Conservation (phyloP, 1,140 invertebrate species). For the Drosophila sproati region DNA sequence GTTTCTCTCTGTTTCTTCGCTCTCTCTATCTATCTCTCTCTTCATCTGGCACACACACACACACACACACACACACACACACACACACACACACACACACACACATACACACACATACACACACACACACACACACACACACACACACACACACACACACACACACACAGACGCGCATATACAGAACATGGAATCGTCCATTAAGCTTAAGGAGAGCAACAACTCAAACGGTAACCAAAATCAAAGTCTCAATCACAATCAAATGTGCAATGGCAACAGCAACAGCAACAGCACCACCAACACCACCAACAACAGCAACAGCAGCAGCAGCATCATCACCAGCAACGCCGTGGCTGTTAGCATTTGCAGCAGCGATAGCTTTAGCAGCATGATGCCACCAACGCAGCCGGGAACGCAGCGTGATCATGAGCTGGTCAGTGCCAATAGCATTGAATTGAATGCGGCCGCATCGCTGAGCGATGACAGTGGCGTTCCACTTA, state of each 20-base stretch:
- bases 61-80: constrained; percentile 7
- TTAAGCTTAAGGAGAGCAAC: constrained; percentile 75
- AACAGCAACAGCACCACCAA: constrained; percentile 40
- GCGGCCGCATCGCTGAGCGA: constrained; percentile 85
- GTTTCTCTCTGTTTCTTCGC: too few species aligned
- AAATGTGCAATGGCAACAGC: constrained; percentile 47
- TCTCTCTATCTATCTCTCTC: too few species aligned
- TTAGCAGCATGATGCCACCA: constrained; percentile 68
- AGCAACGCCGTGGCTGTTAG: constrained; percentile 32
- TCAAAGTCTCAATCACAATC: constrained; percentile 18
- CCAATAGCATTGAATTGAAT: constrained; percentile 82
- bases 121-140: constrained; percentile 15
- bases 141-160: constrained; percentile 3
- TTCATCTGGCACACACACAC: constrained; percentile 5
- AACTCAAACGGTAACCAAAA: constrained; percentile 44
- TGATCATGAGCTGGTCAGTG: constrained; percentile 77
- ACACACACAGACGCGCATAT: constrained; percentile 1
- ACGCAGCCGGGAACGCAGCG: constrained; percentile 31
- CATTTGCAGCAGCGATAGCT: constrained; percentile 80
- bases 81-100: constrained; percentile 13
- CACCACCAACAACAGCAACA: constrained; percentile 11
- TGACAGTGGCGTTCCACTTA: constrained; percentile 86
- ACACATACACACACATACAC: too few species aligned
- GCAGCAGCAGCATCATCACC: constrained; percentile 1
- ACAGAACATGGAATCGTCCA: constrained; percentile 78